Evolutionary conservation across 2,113 vertebrate species (phyloP).

Genomic region (Rissa tridactyla): DNA sequence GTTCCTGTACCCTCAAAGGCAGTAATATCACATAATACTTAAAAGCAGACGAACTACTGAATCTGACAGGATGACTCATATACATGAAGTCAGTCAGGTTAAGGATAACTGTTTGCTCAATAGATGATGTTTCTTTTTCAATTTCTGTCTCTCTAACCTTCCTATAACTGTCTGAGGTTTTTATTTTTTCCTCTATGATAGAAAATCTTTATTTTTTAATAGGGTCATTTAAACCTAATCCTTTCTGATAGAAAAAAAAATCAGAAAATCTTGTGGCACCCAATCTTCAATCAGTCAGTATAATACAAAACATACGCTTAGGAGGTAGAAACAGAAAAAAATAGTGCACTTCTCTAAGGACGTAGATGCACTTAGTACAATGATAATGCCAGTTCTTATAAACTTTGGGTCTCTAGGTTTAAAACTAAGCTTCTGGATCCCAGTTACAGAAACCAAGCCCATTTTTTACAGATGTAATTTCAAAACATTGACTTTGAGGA

Average conservation of each 20-base stretch:
- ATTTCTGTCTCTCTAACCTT: not conserved
- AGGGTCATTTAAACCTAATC: not conserved
- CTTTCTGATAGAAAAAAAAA: not conserved
- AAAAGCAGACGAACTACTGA: not conserved
- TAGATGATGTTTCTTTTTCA: not conserved
- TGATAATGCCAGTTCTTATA: not conserved
- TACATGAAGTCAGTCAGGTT: not conserved
- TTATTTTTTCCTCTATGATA: not conserved
- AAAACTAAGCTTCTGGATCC: not conserved
- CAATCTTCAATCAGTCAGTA: not conserved
- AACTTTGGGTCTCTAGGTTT: not conserved
- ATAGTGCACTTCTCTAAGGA: fast-evolving
- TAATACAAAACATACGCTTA: not conserved
- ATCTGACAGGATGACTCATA: not conserved
- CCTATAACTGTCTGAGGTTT: not conserved
- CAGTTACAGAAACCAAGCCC: not conserved
- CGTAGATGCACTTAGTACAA: not conserved
- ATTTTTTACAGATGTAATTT: not conserved
- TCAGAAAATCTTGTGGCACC: not conserved
- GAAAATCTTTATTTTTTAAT: not conserved
- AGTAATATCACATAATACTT: not conserved
- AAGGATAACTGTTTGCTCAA: not conserved
- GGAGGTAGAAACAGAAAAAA: not conserved
- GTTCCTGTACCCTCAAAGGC: not conserved
- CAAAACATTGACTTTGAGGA: not conserved